Conservation (phyloP, 2,113 vertebrate genomes). For the Arizona elegans region DNA sequence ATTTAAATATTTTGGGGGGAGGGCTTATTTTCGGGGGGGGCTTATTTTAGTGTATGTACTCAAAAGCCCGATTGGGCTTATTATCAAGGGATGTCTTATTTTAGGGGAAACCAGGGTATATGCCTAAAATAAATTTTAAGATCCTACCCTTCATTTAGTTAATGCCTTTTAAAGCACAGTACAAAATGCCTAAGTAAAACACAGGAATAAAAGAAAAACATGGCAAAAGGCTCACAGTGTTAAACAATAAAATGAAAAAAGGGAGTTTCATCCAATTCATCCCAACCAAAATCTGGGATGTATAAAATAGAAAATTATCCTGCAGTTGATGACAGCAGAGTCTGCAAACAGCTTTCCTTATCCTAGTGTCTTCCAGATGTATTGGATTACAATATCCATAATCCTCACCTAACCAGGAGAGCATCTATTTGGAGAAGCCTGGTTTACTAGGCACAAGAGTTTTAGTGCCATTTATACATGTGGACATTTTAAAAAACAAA, state of each 20-base stretch:
- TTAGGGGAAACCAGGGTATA: too few relatives aligned
- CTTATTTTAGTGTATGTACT: too few relatives aligned
- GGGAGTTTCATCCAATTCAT: neutral
- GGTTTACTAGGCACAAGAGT: neutral
- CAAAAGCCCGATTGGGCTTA: too few relatives aligned
- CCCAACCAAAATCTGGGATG: neutral
- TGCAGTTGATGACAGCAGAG: neutral
- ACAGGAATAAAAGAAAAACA: neutral
- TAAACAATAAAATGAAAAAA: neutral
- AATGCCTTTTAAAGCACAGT: neutral
- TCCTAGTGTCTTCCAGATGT: conserved; percentile 6
- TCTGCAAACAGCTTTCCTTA: neutral
- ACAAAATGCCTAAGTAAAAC: neutral
- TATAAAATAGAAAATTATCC: neutral
- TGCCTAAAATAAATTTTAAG: neutral
- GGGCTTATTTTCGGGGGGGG: too few relatives aligned
- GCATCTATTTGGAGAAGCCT: neutral
- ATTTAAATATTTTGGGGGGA: too few relatives aligned
- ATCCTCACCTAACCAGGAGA: neutral
- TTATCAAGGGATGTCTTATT: too few relatives aligned
- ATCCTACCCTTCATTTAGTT: neutral
- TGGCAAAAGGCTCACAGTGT: neutral
- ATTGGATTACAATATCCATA: neutral
- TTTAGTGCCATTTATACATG: conserved; percentile 28
- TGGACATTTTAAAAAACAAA: conserved; percentile 20